Evolutionary conservation across 2,113 vertebrate genomes (phyloP).

Genomic region (Urocynchramus pylzowi): DNA sequence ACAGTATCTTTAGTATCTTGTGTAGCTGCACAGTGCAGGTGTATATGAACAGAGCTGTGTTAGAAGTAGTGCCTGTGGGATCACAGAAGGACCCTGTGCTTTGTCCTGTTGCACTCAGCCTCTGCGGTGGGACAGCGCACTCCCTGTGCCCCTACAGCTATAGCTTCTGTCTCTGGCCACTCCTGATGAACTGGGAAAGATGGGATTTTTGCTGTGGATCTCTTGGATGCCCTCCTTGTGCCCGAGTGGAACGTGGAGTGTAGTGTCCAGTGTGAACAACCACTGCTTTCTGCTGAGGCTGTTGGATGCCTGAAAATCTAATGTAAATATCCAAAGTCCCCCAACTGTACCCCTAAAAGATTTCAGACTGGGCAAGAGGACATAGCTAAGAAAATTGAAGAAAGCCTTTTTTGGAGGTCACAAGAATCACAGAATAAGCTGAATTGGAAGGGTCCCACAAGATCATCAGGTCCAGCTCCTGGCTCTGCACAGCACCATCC

Average conservation of each 20-base stretch:
- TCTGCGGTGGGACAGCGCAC: rapidly evolving
- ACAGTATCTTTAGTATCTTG: background rate
- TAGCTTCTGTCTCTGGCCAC: background rate
- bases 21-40: rapidly evolving
- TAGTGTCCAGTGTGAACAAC: background rate
- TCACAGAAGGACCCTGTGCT: rapidly evolving
- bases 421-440: background rate
- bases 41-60: background rate
- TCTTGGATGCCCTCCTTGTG: background rate
- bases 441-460: background rate
- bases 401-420: background rate
- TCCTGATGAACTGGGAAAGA: background rate
- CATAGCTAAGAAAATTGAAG: background rate
- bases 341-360: background rate
- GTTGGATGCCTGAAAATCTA: background rate
- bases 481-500: background rate
- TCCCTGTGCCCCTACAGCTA: background rate
- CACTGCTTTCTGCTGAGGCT: background rate
- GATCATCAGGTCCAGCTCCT: background rate
- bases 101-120: background rate
- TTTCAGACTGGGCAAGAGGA: background rate
- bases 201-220: background rate
- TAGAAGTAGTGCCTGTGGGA: rapidly evolving
- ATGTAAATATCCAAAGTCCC: background rate
- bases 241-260: background rate